Conservation (phyloP, 2,113 vertebrate species). For the Neotoma lepida region DNA sequence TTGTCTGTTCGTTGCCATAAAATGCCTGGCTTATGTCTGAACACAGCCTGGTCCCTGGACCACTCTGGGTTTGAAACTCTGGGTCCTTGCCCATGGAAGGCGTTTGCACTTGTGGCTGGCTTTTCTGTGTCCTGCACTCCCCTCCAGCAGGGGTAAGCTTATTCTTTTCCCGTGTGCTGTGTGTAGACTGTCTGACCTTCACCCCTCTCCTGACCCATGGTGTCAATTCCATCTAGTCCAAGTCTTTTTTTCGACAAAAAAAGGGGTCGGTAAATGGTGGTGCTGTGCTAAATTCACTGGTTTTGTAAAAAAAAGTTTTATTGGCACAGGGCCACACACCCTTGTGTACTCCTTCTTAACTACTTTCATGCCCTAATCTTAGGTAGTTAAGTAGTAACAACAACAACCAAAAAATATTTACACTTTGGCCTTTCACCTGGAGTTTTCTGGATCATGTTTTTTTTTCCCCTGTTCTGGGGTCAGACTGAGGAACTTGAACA, state of each 20-base stretch:
- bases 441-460: neutral
- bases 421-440: neutral
- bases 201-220: neutral
- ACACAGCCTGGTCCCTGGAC: neutral
- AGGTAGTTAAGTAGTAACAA: neutral
- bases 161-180: neutral
- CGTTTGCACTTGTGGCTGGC: neutral
- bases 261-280: neutral
- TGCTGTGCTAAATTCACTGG: neutral
- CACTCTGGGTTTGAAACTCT: neutral
- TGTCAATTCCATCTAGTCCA: neutral
- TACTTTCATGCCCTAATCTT: neutral
- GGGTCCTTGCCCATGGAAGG: neutral
- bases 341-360: neutral
- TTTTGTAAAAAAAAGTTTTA: constrained; percentile 66
- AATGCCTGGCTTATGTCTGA: neutral
- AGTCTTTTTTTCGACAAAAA: neutral
- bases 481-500: neutral
- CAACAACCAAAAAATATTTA: neutral
- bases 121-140: neutral
- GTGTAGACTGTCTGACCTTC: neutral
- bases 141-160: neutral
- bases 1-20: neutral
- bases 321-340: neutral
- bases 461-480: neutral